Evolutionary conservation across 2,797 vertebrate species (phyloP).

Genomic region (Leptatherina wallacei): DNA sequence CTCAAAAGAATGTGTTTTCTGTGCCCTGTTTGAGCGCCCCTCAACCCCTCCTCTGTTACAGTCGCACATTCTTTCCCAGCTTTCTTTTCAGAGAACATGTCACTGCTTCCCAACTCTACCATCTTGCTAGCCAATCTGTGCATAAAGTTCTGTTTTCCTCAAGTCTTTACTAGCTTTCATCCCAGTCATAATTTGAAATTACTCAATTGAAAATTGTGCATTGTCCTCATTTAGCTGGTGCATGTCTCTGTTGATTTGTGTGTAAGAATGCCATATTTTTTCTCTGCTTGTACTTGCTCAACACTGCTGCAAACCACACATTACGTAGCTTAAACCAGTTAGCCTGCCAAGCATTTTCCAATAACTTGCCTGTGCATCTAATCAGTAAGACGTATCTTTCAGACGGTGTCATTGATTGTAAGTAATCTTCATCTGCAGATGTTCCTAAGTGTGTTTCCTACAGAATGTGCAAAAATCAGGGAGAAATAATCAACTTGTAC

Average conservation of each 20-base stretch:
- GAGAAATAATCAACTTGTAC: conserved; percentile 69
- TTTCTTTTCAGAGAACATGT: conserved; percentile 64
- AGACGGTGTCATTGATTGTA: conserved; percentile 22
- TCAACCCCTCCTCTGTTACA: conserved; percentile 66
- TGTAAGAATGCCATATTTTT: conserved; percentile 34
- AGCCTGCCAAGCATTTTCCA: conserved; percentile 16
- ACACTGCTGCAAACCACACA: conserved; percentile 16
- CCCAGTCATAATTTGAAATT: conserved; percentile 31
- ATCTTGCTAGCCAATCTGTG: conserved; percentile 25
- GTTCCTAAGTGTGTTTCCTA: conserved; percentile 27
- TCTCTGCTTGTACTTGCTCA: conserved; percentile 15
- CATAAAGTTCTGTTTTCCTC: conserved; percentile 21
- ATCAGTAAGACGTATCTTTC: conserved; percentile 19
- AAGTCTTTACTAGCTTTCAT: conserved; percentile 22
- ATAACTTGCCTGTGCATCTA: conserved; percentile 12
- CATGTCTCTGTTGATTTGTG: conserved; percentile 35
- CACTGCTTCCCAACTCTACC: conserved; percentile 37
- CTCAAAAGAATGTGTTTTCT: conserved; percentile 84
- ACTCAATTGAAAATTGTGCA: conserved; percentile 16
- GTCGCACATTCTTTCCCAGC: conserved; percentile 68
- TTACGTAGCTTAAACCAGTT: conserved; percentile 9
- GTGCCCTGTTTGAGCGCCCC: conserved; percentile 68
- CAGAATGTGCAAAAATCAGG: conserved; percentile 32
- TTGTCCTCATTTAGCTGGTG: conserved; percentile 29
- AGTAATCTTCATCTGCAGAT: conserved; percentile 26